Evolutionary conservation across 1,140 invertebrate species (phyloP).

Genomic region (Drosophila kikkawai): DNA sequence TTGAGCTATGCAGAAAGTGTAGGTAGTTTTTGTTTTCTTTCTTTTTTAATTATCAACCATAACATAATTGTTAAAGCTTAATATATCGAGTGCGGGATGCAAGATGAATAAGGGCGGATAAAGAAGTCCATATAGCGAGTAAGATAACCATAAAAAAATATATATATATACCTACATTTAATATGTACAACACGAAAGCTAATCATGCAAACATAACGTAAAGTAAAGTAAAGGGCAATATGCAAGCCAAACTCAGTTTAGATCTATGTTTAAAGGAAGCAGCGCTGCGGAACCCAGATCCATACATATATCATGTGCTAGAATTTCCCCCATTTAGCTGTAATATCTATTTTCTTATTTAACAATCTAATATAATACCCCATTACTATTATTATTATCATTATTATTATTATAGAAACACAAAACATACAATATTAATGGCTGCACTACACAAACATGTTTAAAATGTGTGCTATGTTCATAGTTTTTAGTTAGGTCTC

Average conservation of each 20-base stretch:
- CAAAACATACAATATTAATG: slow-evolving; percentile 61
- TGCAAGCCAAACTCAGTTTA: slow-evolving; percentile 80
- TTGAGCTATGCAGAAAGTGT: slow-evolving; percentile 49
- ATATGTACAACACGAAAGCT: slow-evolving; percentile 65
- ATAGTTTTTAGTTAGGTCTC: slow-evolving; percentile 79
- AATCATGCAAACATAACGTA: slow-evolving; percentile 54
- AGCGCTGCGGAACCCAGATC: slow-evolving; percentile 36
- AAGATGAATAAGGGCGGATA: slow-evolving; percentile 38
- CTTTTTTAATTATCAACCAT: slow-evolving; percentile 59
- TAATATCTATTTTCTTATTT: slow-evolving; percentile 57
- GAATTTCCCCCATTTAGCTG: slow-evolving; percentile 41
- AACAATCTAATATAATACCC: slow-evolving; percentile 61
- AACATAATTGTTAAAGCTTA: slow-evolving; percentile 73
- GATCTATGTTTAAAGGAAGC: slow-evolving; percentile 34
- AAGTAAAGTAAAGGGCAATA: slow-evolving; percentile 49
- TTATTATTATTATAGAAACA: slow-evolving; percentile 9
- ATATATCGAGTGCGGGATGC: slow-evolving; percentile 51
- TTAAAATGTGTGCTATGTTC: slow-evolving; percentile 78
- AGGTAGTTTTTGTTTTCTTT: slow-evolving; percentile 63
- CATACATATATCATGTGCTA: slow-evolving; percentile 57
- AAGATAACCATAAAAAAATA: slow-evolving; percentile 51
- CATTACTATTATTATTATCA: slow-evolving; percentile 29
- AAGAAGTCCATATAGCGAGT: slow-evolving; percentile 40
- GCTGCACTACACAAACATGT: slow-evolving; percentile 75
- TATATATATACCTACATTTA: slow-evolving; percentile 54